Evolutionary conservation across 1,140 invertebrate species (phyloP).

Genomic region (Aphelenchoides avenae): DNA sequence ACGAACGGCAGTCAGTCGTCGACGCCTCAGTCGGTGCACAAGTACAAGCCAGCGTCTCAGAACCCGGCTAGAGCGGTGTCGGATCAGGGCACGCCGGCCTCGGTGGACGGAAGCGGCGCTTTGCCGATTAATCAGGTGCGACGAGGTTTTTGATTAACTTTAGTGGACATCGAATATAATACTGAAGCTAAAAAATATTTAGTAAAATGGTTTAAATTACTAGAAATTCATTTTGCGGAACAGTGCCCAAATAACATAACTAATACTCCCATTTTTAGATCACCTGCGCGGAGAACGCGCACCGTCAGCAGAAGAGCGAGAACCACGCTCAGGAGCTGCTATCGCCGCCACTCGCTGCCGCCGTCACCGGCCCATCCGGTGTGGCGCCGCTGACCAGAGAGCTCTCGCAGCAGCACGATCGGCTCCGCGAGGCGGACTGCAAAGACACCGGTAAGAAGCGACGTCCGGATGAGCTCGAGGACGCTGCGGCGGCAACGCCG

Average conservation of each 20-base stretch:
- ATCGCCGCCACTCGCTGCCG: background rate
- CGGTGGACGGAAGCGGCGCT: too few relatives aligned
- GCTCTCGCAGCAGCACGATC: conserved; percentile 47
- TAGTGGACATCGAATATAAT: conserved; percentile 9
- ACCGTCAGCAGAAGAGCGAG: conserved; percentile 57
- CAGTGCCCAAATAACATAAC: too few relatives aligned
- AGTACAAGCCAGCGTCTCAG: too few relatives aligned
- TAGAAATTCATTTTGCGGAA: background rate
- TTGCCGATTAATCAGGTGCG: too few relatives aligned
- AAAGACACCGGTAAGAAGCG: conserved; percentile 40
- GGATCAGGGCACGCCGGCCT: too few relatives aligned
- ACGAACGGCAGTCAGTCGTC: too few relatives aligned
- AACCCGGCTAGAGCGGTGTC: too few relatives aligned
- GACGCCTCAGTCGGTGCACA: too few relatives aligned
- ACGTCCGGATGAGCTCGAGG: too few relatives aligned
- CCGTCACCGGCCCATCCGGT: conserved; percentile 4
- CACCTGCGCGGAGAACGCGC: conserved; percentile 58
- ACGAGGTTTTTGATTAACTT: background rate
- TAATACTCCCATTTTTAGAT: conserved; percentile 50
- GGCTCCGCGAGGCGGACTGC: conserved; percentile 46
- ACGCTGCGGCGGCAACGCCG: too few relatives aligned
- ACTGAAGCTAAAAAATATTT: too few relatives aligned
- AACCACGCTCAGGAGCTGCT: conserved; percentile 2
- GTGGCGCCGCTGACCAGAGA: conserved; percentile 43
- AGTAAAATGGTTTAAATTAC: background rate